A percentile compares a stretch with the other conserved stretches of the same genome.
phyloP scores from a whole-genome alignment of 53 echinoderm and acorn worm genomes.

The Mesocentrotus franciscanus region DNA sequence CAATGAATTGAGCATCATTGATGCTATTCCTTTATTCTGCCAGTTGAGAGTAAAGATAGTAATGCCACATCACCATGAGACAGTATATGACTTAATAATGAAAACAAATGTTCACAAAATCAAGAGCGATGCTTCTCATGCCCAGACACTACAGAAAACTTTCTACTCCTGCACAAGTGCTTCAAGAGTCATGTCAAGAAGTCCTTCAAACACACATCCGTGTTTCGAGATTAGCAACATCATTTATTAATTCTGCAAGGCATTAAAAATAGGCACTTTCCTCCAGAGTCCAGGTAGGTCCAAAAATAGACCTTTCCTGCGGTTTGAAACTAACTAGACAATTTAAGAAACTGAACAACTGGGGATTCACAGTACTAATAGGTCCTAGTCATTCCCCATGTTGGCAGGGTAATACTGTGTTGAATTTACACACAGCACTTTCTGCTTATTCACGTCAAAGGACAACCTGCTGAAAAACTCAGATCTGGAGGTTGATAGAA shows the following conservation, averaged over 20 bases:
- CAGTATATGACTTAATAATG: not conserved
- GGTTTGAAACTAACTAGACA: not conserved
- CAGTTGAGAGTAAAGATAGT: not conserved
- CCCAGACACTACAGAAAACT: not conserved
- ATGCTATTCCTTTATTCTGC: not conserved
- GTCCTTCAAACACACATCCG: conserved; percentile 10
- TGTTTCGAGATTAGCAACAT: conserved; percentile 24
- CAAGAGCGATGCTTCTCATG: not conserved
- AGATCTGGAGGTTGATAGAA: conserved; percentile 38
- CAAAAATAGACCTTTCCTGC: conserved; percentile 2
- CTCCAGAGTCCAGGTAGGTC: not conserved
- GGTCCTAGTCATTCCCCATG: not conserved
- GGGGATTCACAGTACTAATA: conserved; percentile 17
- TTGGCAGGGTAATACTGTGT: not conserved
- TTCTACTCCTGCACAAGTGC: not conserved
- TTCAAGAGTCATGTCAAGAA: conserved; percentile 5
- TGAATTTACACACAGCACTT: conserved; percentile 21
- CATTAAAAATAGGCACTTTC: not conserved
- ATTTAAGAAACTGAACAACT: not conserved
- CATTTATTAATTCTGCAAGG: conserved; percentile 3
- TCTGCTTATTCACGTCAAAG: conserved; percentile 31
- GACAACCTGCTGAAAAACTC: conserved; percentile 5
- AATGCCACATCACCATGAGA: not conserved
- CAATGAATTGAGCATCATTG: not conserved
- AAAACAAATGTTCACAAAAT: not conserved